These are phyloP conservation scores for Myiothlypis chrysogaster DNA, from an alignment of 2,797 vertebrate species.

Conservation along the genomic window DNA sequence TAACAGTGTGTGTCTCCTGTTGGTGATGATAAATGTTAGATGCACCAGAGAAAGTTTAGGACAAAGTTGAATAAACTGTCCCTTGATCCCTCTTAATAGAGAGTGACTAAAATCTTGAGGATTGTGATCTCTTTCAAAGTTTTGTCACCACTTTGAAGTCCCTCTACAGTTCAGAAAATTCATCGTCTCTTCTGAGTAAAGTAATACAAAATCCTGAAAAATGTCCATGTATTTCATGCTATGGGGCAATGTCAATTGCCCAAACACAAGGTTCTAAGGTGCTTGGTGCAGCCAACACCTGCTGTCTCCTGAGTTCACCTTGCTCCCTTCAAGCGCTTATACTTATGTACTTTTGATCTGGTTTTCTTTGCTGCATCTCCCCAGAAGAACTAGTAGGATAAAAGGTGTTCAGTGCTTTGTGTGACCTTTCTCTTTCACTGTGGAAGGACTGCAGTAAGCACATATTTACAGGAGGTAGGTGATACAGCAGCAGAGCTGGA, in stretches of 20 bases:
- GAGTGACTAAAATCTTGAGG: background rate
- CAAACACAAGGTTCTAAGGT: constrained; percentile 26
- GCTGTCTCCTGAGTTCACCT: background rate
- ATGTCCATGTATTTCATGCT: constrained; percentile 17
- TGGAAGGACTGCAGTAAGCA: constrained; percentile 21
- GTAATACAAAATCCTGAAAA: constrained; percentile 15
- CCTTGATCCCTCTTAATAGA: background rate
- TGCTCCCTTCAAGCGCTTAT: background rate
- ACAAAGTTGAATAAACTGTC: background rate
- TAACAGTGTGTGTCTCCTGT: background rate
- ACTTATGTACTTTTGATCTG: background rate
- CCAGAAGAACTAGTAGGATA: constrained; percentile 7
- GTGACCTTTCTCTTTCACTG: background rate
- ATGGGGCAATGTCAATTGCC: constrained; percentile 2
- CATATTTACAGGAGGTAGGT: background rate
- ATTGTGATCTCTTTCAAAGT: background rate
- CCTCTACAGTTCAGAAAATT: background rate
- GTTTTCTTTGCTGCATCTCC: background rate
- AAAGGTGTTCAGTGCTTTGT: background rate
- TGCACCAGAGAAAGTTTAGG: background rate
- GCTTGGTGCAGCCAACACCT: background rate
- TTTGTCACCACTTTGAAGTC: background rate
- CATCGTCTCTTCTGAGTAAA: background rate
- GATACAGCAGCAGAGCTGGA: background rate
- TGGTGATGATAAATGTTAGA: background rate